Percentiles rank a stretch among this genome's conserved stretches.
These are phyloP conservation scores for Palythoa grandiflora DNA, from an alignment of 92 coral and sea anemone species.

Conservation along the genomic window DNA sequence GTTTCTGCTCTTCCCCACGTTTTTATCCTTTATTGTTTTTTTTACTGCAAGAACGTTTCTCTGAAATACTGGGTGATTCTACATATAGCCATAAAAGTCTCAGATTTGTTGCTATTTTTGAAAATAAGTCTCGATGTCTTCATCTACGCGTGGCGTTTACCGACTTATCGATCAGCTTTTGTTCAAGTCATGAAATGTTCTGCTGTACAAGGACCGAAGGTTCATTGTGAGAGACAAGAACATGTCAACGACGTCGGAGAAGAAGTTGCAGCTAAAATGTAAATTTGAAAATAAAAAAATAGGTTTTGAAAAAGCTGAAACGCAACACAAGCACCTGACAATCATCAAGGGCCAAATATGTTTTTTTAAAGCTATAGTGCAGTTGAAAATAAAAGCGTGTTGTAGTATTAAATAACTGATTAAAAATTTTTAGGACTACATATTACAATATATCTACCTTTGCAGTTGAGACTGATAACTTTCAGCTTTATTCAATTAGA, in stretches of 20 bases:
- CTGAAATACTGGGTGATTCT: slow-evolving; percentile 35
- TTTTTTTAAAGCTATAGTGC: too few relatives aligned
- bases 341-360: too few relatives aligned
- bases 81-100: slow-evolving; percentile 68
- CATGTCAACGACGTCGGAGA: background rate
- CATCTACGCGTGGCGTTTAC: too few relatives aligned
- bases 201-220: background rate
- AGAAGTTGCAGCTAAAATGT: background rate
- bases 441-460: too few relatives aligned
- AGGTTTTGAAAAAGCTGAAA: background rate
- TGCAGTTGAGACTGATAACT: too few relatives aligned
- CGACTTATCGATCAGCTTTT: too few relatives aligned
- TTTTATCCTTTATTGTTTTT: slow-evolving; percentile 55
- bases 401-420: too few relatives aligned
- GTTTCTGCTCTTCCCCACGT: too few relatives aligned
- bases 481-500: too few relatives aligned
- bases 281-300: background rate
- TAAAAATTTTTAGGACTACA: too few relatives aligned
- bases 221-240: background rate
- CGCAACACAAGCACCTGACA: too few relatives aligned
- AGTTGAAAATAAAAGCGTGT: too few relatives aligned
- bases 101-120: slow-evolving; percentile 77
- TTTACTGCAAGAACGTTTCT: slow-evolving; percentile 55
- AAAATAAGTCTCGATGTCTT: slow-evolving; percentile 83
- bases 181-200: slow-evolving; percentile 45